Percentiles rank a stretch among this genome's conserved stretches.
phyloP scores from a whole-genome alignment of 2,113 vertebrate genomes.

The Phaethon lepturus region DNA sequence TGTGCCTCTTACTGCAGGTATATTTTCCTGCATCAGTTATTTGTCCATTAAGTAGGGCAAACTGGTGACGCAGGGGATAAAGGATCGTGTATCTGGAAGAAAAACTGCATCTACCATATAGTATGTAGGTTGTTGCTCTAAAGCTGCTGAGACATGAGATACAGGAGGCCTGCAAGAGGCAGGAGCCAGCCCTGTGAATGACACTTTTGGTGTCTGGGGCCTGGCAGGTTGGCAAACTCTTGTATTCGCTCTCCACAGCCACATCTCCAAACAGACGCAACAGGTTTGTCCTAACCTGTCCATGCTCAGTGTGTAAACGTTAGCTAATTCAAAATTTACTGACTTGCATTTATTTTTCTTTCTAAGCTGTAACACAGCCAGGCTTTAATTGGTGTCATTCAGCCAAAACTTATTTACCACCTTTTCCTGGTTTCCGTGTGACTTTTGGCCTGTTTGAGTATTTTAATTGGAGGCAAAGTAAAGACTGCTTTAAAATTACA shows the following conservation, averaged over 20 bases:
- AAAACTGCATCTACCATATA: fast-evolving
- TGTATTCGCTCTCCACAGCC: not conserved
- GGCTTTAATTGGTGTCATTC: not conserved
- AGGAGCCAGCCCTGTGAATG: not conserved
- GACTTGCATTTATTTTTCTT: not conserved
- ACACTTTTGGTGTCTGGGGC: not conserved
- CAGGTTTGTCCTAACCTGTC: not conserved
- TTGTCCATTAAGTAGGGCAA: not conserved
- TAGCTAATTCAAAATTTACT: not conserved
- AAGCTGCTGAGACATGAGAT: fast-evolving
- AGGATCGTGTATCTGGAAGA: fast-evolving
- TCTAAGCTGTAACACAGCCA: not conserved
- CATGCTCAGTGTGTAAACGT: fast-evolving
- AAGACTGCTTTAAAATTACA: not conserved
- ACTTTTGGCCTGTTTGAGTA: not conserved
- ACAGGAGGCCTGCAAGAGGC: not conserved
- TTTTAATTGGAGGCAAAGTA: conserved; percentile 25
- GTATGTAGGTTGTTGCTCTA: not conserved
- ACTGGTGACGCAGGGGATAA: no score
- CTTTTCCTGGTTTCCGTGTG: not conserved
- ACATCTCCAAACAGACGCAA: not conserved
- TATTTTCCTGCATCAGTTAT: not conserved
- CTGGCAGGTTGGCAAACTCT: not conserved
- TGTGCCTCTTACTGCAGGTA: not conserved
- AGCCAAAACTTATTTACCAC: not conserved